Evolutionary conservation across 2,888 invertebrate species (phyloP).

Genomic region (Drosophila neutralis): DNA sequence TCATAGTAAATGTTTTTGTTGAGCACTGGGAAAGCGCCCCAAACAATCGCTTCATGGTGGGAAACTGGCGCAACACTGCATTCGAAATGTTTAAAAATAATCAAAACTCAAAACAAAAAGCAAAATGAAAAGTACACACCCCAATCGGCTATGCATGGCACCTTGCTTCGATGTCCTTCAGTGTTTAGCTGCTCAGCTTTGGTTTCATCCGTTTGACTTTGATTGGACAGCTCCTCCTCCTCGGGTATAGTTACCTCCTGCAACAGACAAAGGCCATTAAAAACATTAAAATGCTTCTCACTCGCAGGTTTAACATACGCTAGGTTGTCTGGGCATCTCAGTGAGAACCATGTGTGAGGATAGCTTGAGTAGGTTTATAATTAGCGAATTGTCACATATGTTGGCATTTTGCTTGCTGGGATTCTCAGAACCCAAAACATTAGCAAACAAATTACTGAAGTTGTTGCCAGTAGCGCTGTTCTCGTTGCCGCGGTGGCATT

Average conservation of each 20-base stretch:
- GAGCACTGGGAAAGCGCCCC: conserved; percentile 92
- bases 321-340: conserved; percentile 86
- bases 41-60: conserved; percentile 93
- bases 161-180: conserved; percentile 85
- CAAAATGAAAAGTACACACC: conserved; percentile 84
- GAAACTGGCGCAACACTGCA: conserved; percentile 90
- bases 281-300: not conserved
- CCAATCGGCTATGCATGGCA: conserved; percentile 91
- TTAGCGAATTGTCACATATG: conserved; percentile 90
- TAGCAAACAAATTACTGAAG: conserved; percentile 91
- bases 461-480: conserved; percentile 86
- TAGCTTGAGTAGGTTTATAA: conserved; percentile 90
- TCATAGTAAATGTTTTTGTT: conserved; percentile 89
- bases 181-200: conserved; percentile 89
- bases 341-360: conserved; percentile 88
- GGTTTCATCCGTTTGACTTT: conserved; percentile 92
- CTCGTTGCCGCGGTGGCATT: conserved; percentile 86
- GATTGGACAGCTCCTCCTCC: conserved; percentile 85
- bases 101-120: not conserved
- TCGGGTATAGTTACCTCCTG: conserved; percentile 85
- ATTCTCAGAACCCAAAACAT: conserved; percentile 88
- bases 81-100: not conserved
- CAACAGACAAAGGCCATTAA: not conserved
- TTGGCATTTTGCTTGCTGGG: conserved; percentile 87
- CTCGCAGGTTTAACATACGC: conserved; percentile 69